Evolutionary conservation across 2,113 vertebrate species (phyloP).

Genomic region (Sorex araneus): DNA sequence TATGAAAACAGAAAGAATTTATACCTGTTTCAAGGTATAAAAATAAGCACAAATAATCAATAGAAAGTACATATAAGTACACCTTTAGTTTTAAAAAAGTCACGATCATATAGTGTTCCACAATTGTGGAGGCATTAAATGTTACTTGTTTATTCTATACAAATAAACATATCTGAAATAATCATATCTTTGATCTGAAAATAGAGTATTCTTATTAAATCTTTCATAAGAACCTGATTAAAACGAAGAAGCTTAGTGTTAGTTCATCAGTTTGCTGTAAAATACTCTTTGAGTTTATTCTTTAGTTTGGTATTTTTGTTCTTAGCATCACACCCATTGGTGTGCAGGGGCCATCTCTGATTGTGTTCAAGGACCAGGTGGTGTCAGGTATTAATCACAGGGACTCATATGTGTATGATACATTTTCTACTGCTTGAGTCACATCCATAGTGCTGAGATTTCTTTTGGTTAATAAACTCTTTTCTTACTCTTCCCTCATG

Average conservation of each 20-base stretch:
- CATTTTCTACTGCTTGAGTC: too few relatives aligned
- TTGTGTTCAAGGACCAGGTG: too few relatives aligned
- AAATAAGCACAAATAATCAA: neutral
- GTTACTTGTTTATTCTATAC: too few relatives aligned
- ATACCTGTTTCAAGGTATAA: neutral
- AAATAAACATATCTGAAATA: neutral
- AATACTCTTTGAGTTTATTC: too few relatives aligned
- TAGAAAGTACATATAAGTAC: neutral
- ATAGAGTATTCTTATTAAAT: neutral
- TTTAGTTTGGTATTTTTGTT: too few relatives aligned
- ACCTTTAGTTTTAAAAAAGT: neutral
- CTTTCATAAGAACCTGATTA: neutral
- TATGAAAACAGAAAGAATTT: slow-evolving; percentile 4
- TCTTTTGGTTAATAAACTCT: too few relatives aligned
- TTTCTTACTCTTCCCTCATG: too few relatives aligned
- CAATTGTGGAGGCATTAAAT: neutral
- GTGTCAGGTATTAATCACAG: too few relatives aligned
- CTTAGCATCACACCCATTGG: too few relatives aligned
- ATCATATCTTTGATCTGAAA: neutral
- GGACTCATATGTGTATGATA: too few relatives aligned
- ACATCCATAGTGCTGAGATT: too few relatives aligned
- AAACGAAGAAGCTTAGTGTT: neutral
- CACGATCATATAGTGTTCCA: neutral
- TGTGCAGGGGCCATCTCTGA: too few relatives aligned
- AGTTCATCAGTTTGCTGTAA: neutral